A percentile compares a stretch with the other conserved stretches of the same genome.
phyloP scores from a whole-genome alignment of 2,888 invertebrate genomes.

The Bugulina stolonifera region DNA sequence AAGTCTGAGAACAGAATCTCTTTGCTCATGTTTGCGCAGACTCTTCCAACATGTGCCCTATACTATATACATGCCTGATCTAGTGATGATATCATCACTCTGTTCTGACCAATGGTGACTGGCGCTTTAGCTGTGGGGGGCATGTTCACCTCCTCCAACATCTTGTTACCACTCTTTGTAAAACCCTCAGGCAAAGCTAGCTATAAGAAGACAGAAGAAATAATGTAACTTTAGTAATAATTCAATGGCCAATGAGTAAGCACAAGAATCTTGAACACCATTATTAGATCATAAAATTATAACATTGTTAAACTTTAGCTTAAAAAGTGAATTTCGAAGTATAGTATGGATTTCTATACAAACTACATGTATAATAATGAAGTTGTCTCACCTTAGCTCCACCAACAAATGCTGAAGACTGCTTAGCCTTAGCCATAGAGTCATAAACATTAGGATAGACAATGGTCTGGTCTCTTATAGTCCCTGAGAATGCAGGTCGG shows the following conservation, averaged over 20 bases:
- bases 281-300: no score
- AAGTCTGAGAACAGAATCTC: no score
- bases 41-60: no score
- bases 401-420: constrained; percentile 68
- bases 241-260: no score
- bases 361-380: no score
- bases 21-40: no score
- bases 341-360: no score
- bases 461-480: constrained; percentile 53
- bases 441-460: constrained; percentile 82
- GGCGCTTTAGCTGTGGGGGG: constrained; percentile 44
- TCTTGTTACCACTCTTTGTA: constrained; percentile 64
- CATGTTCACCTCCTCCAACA: constrained; percentile 74
- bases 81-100: constrained; percentile 38
- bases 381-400: constrained; percentile 63
- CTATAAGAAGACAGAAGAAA: no score
- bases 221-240: no score
- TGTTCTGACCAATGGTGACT: constrained; percentile 38
- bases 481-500: constrained; percentile 40
- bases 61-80: constrained; percentile 52
- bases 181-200: constrained; percentile 75
- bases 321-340: no score
- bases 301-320: no score
- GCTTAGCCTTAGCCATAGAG: constrained; percentile 65
- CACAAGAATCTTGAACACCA: no score